Conservation (phyloP, 2,888 invertebrate genomes). For the Euphydryas editha region DNA sequence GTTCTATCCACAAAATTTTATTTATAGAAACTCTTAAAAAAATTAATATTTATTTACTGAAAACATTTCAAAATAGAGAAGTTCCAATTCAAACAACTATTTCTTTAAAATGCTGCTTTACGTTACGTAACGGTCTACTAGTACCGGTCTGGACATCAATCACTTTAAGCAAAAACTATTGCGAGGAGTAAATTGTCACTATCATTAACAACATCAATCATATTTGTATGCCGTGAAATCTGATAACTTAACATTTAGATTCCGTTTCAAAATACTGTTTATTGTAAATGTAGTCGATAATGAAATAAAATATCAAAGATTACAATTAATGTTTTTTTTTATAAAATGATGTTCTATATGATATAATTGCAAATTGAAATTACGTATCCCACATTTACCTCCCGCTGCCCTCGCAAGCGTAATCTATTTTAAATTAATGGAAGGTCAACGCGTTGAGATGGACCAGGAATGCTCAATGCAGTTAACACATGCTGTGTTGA, state of each 20-base stretch:
- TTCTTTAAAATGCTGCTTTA: constrained; percentile 30
- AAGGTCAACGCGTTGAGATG: constrained; percentile 68
- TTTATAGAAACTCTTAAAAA: too few species aligned
- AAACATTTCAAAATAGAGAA: constrained; percentile 23
- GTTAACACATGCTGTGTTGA: constrained; percentile 46
- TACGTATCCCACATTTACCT: constrained; percentile 32
- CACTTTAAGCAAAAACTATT: constrained; percentile 53
- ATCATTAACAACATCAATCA: constrained; percentile 52
- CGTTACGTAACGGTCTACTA: constrained; percentile 52
- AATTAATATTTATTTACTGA: too few species aligned
- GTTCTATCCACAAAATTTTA: too few species aligned
- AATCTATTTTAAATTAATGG: constrained; percentile 79
- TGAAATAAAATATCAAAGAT: background rate
- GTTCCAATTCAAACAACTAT: constrained; percentile 27
- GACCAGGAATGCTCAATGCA: constrained; percentile 50
- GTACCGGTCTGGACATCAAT: constrained; percentile 42
- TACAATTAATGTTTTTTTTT: background rate
- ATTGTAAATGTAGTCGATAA: too few species aligned
- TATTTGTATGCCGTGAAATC: constrained; percentile 20
- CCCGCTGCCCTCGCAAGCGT: constrained; percentile 31
- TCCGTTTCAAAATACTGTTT: background rate
- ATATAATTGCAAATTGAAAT: constrained; percentile 18
- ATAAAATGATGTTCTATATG: background rate
- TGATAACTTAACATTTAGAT: background rate
- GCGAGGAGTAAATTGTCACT: constrained; percentile 41